Evolutionary conservation across 2,888 invertebrate genomes (phyloP).

Genomic region (Lasius platythorax): DNA sequence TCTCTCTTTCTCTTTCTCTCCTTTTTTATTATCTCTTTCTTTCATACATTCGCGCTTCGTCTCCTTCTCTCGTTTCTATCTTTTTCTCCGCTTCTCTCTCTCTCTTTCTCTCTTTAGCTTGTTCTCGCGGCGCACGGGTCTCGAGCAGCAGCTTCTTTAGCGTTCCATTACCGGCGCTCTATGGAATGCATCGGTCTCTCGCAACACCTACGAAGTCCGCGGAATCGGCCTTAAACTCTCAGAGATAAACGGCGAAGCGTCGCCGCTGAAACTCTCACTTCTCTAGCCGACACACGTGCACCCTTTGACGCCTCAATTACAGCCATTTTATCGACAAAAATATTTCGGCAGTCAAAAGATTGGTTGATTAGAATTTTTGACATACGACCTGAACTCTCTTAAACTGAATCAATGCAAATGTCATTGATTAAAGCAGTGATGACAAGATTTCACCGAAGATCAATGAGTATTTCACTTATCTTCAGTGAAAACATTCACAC

Average conservation of each 20-base stretch:
- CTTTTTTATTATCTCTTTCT: slow-evolving; percentile 43
- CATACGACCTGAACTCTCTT: neutral
- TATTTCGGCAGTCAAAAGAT: neutral
- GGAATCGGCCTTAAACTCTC: slow-evolving; percentile 46
- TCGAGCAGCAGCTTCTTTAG: slow-evolving; percentile 77
- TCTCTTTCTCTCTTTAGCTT: slow-evolving; percentile 48
- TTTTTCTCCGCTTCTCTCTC: slow-evolving; percentile 52
- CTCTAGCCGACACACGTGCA: neutral
- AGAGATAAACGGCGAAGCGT: slow-evolving; percentile 26
- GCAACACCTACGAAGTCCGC: slow-evolving; percentile 71
- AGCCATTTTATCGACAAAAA: neutral
- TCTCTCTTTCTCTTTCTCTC: slow-evolving; percentile 36
- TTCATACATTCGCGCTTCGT: slow-evolving; percentile 56
- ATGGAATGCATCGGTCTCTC: slow-evolving; percentile 75
- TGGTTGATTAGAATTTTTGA: neutral
- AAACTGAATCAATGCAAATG: neutral
- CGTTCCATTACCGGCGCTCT: slow-evolving; percentile 79
- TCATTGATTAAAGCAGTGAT: neutral
- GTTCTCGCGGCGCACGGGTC: slow-evolving; percentile 59
- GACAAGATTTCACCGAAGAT: neutral
- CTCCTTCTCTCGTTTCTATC: slow-evolving; percentile 43
- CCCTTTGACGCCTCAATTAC: neutral
- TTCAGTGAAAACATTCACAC: too few species aligned
- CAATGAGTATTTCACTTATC: neutral
- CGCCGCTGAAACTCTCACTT: slow-evolving; percentile 16